phyloP scores from a whole-genome alignment of 2,888 invertebrate genomes.

The Lacanobia oleracea region DNA sequence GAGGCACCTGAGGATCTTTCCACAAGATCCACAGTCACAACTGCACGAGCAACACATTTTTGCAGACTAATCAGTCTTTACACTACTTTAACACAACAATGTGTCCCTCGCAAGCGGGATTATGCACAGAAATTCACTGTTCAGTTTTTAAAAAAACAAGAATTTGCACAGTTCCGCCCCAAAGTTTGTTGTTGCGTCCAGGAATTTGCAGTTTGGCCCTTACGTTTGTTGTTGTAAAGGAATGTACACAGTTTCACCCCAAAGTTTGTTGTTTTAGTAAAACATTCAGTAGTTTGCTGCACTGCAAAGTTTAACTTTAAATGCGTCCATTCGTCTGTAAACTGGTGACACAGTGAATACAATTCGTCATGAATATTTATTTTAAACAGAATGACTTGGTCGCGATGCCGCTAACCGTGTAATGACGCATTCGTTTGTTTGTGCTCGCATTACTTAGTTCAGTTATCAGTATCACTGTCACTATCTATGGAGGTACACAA shows the following conservation, averaged over 20 bases:
- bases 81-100: neutral
- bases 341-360: neutral
- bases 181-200: neutral
- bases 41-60: slow-evolving; percentile 81
- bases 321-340: slow-evolving; percentile 5
- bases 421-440: slow-evolving; percentile 39
- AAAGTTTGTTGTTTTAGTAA: neutral
- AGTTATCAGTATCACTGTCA: slow-evolving; percentile 37
- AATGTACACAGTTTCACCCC: neutral
- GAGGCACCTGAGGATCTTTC: slow-evolving; percentile 80
- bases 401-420: neutral
- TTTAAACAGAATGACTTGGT: slow-evolving; percentile 14
- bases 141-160: neutral
- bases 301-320: slow-evolving; percentile 4
- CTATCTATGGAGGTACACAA: slow-evolving; percentile 23
- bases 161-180: neutral
- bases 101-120: neutral
- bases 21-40: slow-evolving; percentile 80
- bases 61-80: neutral
- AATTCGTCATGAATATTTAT: slow-evolving; percentile 17
- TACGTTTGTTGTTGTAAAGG: neutral
- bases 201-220: neutral
- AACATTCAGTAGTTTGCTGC: neutral
- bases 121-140: slow-evolving; percentile 3
- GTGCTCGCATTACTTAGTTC: neutral